A percentile compares a stretch with the other conserved stretches of the same genome.
These are phyloP conservation scores for Syngnathoides biaculeatus DNA, from an alignment of 2,113 vertebrate genomes.

Conservation along the genomic window DNA sequence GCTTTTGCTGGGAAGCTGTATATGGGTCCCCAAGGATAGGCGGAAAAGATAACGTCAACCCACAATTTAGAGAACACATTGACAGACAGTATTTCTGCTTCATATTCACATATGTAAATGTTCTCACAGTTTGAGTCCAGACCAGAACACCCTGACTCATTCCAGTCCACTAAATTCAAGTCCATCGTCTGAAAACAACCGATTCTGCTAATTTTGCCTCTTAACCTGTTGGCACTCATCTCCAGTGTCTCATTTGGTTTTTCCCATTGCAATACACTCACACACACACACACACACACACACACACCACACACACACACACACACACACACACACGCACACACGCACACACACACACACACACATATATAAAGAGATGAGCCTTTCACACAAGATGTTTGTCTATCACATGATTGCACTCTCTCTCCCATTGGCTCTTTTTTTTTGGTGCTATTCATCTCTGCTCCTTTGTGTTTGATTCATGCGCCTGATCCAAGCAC, in stretches of 20 bases:
- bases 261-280: background rate
- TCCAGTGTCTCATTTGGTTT: background rate
- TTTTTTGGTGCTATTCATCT: slow-evolving; percentile 28
- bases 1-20: too few species aligned
- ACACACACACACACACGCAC: background rate
- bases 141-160: background rate
- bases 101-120: too few species aligned
- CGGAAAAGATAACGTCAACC: too few species aligned
- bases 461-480: slow-evolving; percentile 27
- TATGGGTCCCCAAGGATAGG: too few species aligned
- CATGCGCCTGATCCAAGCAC: slow-evolving; percentile 40
- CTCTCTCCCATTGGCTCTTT: background rate
- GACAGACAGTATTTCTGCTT: too few species aligned
- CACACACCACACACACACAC: background rate
- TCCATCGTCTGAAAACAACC: background rate
- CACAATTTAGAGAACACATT: too few species aligned
- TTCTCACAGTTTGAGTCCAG: background rate
- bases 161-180: background rate
- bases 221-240: background rate
- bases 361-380: background rate
- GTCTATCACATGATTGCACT: slow-evolving; percentile 7
- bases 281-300: background rate
- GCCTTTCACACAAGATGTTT: slow-evolving; percentile 7
- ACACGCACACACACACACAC: background rate
- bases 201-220: background rate